phyloP scores from a whole-genome alignment of 2,888 invertebrate genomes.

The Pollenia angustigena region DNA sequence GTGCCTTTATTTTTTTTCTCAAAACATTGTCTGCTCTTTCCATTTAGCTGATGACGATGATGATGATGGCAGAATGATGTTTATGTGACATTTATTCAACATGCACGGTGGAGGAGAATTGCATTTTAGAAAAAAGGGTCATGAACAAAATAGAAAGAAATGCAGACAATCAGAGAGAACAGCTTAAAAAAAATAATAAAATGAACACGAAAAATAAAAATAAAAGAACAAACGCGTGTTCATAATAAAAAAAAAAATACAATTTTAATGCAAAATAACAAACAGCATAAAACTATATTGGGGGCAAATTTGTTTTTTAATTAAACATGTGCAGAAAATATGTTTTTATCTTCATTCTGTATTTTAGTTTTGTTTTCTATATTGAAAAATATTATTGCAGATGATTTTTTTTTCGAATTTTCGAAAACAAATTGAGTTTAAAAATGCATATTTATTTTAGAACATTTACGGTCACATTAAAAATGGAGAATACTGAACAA shows the following conservation, averaged over 20 bases:
- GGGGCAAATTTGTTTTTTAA: constrained; percentile 61
- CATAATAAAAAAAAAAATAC: constrained; percentile 15
- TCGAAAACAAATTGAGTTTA: constrained; percentile 26
- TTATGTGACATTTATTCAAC: constrained; percentile 65
- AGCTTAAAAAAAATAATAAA: constrained; percentile 37
- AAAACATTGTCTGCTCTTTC: neutral
- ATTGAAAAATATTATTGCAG: constrained; percentile 23
- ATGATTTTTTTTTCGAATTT: constrained; percentile 1
- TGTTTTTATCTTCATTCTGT: constrained; percentile 26
- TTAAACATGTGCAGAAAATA: constrained; percentile 72
- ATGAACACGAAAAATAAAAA: constrained; percentile 21
- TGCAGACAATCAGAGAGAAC: constrained; percentile 24
- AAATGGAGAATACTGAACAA: constrained; percentile 1
- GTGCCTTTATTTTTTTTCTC: constrained; percentile 2
- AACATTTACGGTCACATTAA: neutral
- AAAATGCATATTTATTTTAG: constrained; percentile 35
- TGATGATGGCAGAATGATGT: constrained; percentile 45
- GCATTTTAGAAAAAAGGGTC: constrained; percentile 65
- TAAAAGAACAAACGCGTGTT: constrained; percentile 11
- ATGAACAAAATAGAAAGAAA: constrained; percentile 48
- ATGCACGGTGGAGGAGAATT: constrained; percentile 15
- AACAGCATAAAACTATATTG: constrained; percentile 35
- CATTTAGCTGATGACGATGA: constrained; percentile 6
- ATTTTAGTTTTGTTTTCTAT: neutral
- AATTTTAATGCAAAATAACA: constrained; percentile 39